These are phyloP conservation scores for Labrus mixtus DNA, from an alignment of 2,113 vertebrate genomes.

Conservation along the genomic window DNA sequence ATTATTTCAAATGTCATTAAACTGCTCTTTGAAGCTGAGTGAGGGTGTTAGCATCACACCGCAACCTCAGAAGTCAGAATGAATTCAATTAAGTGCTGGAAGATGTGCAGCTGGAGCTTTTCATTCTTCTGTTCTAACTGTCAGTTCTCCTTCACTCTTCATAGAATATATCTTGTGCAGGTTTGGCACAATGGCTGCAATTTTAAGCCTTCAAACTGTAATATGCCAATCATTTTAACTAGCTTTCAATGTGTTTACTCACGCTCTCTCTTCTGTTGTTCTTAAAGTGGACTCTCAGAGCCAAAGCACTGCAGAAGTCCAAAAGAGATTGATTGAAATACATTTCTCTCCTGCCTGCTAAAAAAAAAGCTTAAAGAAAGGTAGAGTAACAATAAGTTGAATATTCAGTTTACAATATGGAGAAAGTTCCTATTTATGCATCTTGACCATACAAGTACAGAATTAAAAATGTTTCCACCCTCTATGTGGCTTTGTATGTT, in stretches of 20 bases:
- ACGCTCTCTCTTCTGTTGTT: neutral
- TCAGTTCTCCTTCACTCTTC: neutral
- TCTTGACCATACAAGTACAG: neutral
- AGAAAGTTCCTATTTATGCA: neutral
- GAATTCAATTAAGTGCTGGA: neutral
- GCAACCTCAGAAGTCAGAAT: neutral
- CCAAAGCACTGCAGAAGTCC: no score
- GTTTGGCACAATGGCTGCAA: neutral
- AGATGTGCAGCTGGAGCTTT: neutral
- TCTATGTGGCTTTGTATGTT: neutral
- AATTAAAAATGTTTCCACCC: neutral
- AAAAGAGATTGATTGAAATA: neutral
- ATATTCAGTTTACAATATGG: neutral
- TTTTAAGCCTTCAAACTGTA: neutral
- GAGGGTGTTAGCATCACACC: neutral
- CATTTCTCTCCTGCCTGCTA: neutral
- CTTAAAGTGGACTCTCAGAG: neutral
- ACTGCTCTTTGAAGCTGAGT: neutral
- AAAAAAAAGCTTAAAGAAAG: neutral
- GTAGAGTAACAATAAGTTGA: neutral
- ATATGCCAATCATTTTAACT: neutral
- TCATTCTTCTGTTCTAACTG: neutral
- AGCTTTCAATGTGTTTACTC: neutral
- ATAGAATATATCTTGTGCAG: neutral
- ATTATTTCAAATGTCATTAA: conserved; percentile 13